Base-by-base conservation (phyloP, 2,113 vertebrate genomes). In the Channa maculata region DNA sequence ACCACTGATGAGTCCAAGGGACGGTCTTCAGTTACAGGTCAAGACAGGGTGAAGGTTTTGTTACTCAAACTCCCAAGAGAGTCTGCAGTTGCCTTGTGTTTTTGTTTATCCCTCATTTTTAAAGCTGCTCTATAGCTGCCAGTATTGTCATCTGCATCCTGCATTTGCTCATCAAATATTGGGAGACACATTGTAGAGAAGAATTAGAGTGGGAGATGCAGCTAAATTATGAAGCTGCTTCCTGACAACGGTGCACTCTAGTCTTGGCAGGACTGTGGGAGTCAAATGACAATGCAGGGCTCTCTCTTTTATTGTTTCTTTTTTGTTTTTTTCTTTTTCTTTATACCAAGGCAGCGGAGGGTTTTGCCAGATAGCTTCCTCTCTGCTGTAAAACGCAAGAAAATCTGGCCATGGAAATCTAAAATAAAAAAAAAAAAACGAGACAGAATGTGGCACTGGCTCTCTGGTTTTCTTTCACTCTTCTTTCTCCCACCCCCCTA, bases 361-460 rank as follows among this genome's bases (percentile, higher is more conserved):
- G 34, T 52, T 51, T 53, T 63, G 51, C 70, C 78, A 83, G 54
- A 68, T 12, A n/a, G 36, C 48, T 50, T 53, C 50, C 49, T 65
- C n/a, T 68, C 38, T 34, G 62, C 1, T 75, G n/a, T 33, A 52
- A 68, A 46, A 46, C 46, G 53, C 3, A 46, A 68, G 57, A 68
- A 81, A 83, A 85, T 87, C 65, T 83, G 61, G 10, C 59, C 2
- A 6, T 53, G 43, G 41, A 54, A 51, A 72, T 52, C 8, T 24
- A 3, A 59, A 51, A 15, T 24, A 6, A 10, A 24, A 14, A 45
- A 63, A 58, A 15, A 45, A 65, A 58, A 49, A 49, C 2, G 12
- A 75, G 44, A 69, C 77, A 50, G 61, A 79, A 74, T 65, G 64
- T 71, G 44, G 5, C 46, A 0, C 74, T 12, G 49, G 43, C 15